Percentiles rank a stretch among this genome's conserved stretches.
Evolutionary conservation across 1,140 invertebrate genomes (phyloP).

Genomic region (Coelopa frigida): DNA sequence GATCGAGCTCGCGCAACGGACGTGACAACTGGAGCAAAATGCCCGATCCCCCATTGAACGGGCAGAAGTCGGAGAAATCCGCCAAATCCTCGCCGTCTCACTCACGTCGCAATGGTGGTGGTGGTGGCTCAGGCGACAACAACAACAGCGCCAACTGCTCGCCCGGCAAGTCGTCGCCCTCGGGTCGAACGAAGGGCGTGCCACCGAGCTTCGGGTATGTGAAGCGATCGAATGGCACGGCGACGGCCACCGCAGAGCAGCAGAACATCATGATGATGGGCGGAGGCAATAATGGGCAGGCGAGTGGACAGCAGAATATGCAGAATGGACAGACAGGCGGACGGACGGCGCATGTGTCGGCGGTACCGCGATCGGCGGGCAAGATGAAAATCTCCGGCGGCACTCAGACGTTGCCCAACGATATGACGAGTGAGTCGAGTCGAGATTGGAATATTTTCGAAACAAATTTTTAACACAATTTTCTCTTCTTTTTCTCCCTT

Average conservation of each 20-base stretch:
- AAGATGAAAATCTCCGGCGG: conserved; percentile 83
- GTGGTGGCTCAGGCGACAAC: conserved; percentile 17
- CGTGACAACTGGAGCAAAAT: conserved; percentile 44
- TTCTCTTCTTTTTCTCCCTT: neutral
- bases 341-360: conserved; percentile 73
- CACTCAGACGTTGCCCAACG: conserved; percentile 78
- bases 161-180: conserved; percentile 44
- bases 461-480: neutral
- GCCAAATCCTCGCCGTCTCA: conserved; percentile 36
- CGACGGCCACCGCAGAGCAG: conserved; percentile 48
- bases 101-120: conserved; percentile 30
- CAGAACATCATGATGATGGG: conserved; percentile 44
- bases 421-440: conserved; percentile 57
- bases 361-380: conserved; percentile 64
- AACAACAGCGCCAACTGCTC: conserved; percentile 45
- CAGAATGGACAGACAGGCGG: conserved; percentile 37
- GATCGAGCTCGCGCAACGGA: conserved; percentile 36
- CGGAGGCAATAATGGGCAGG: conserved; percentile 43
- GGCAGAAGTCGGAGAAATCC: conserved; percentile 33
- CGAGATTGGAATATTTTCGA: neutral
- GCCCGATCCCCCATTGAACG: conserved; percentile 40
- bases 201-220: conserved; percentile 75
- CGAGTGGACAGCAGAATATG: conserved; percentile 27
- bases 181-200: conserved; percentile 58
- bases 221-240: conserved; percentile 62